Base-by-base conservation (phyloP, 2,888 invertebrate genomes). In the Himalopsyche anomala region DNA sequence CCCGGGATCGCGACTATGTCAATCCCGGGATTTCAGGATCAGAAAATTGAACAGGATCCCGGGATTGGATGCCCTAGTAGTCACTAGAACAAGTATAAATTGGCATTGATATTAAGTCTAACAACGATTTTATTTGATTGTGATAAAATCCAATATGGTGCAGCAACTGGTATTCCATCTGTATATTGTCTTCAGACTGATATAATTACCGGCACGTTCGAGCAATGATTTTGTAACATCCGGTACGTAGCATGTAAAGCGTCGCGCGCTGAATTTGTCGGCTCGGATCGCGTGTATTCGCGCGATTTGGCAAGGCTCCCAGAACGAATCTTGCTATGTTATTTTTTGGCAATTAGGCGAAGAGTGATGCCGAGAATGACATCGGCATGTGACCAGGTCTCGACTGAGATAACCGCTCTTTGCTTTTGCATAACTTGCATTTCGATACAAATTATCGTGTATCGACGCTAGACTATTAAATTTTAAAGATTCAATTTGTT, bases 281-380 rank as follows among this genome's bases (percentile, higher is more conserved):
- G n/a, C n/a, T 8, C 38, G 42, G 40, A 19, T 83, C 45, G 38
- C 85, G 79, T 55, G 83, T 79, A 36, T 83, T 74, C 83, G 79
- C 79, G 83, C 79, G 55, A 85, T 85, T 87, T 83, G 83, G 84
- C 74, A 74, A 15, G 15, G 74, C 74, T 74, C 74, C 74, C 74
- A 74, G 12, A 74, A 74, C 74, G 74, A 74, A 74, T 74, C 74
- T 74, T 38, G 74, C 74, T 74, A 84, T 86, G 84, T 86, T 80
- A 81, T 87, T 87, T 88, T 88, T 86, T 87, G 88, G 88, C 88
- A 88, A 88, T 88, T 88, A 88, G 88, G 88, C 88, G 84, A 62
- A 82, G 86, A 87, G 86, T 86, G 88, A 87, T 88, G 85, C 87
- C 36, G 85, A 62, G 56, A 55, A 69, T 82, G 87, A 88, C 88